Percentiles rank a stretch among this genome's conserved stretches.
Conservation (phyloP, 1,140 invertebrate genomes). For the Magallana gigas region DNA sequence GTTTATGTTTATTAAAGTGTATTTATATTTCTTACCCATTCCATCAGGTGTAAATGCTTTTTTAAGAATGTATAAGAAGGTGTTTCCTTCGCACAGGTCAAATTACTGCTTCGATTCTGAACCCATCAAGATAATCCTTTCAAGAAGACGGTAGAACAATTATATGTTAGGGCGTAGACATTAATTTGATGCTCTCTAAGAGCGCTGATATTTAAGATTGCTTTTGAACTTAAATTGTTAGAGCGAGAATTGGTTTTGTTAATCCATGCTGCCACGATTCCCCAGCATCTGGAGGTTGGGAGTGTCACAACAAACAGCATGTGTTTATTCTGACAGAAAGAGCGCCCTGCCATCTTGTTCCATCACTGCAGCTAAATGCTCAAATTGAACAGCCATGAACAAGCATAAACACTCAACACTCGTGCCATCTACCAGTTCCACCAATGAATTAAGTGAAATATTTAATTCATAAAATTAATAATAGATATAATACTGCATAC, state of each 20-base stretch:
- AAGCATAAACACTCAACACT: no score
- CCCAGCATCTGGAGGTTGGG: neutral
- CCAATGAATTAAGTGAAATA: no score
- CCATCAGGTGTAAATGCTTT: neutral
- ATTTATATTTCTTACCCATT: neutral
- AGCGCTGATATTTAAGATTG: neutral
- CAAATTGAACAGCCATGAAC: no score
- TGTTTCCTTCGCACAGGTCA: constrained; percentile 3
- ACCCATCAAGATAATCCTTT: constrained; percentile 20
- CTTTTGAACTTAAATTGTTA: constrained; percentile 14
- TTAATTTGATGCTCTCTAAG: constrained; percentile 27
- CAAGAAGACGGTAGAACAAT: constrained; percentile 9
- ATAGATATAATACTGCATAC: no score
- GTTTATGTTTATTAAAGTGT: no score
- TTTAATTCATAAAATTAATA: no score
- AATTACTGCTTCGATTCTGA: neutral
- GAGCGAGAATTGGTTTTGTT: constrained; percentile 23
- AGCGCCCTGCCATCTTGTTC: no score
- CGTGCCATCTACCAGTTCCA: no score
- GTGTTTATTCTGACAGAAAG: no score
- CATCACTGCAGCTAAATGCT: no score
- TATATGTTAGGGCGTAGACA: neutral
- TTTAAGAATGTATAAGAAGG: neutral
- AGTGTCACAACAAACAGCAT: neutral
- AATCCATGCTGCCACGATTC: neutral